These are phyloP conservation scores for Cacoxenus indagator DNA, from an alignment of 2,888 invertebrate genomes.

Conservation along the genomic window DNA sequence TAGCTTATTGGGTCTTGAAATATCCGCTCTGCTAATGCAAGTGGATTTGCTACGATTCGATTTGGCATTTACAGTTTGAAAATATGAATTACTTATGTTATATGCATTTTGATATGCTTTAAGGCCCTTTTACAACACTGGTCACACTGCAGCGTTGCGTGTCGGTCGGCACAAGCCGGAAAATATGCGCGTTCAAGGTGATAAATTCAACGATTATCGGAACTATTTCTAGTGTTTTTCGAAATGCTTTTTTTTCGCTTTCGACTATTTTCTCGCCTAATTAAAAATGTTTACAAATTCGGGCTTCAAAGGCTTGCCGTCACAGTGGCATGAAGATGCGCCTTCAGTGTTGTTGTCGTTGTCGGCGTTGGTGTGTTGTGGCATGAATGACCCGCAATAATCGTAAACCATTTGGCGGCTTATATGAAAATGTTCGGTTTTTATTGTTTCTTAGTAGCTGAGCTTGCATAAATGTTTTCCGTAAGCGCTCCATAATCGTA, in stretches of 20 bases:
- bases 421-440: conserved; percentile 58
- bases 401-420: conserved; percentile 49
- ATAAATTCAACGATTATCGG: conserved; percentile 61
- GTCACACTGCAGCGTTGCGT: not conserved
- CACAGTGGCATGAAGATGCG: not conserved
- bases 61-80: conserved; percentile 3
- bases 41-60: not conserved
- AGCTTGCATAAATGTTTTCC: not conserved
- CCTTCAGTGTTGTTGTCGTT: not conserved
- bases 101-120: no score
- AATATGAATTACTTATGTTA: no score
- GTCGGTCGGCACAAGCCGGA: not conserved
- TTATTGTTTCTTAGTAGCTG: conserved; percentile 39
- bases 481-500: no score
- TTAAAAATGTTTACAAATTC: conserved; percentile 17
- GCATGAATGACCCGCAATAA: conserved; percentile 48
- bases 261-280: conserved; percentile 26
- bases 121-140: not conserved
- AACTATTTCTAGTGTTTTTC: not conserved
- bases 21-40: conserved; percentile 1
- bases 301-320: conserved; percentile 12
- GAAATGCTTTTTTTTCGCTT: conserved; percentile 6
- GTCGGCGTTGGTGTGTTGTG: conserved; percentile 2
- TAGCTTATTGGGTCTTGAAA: no score
- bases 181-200: conserved; percentile 43